phyloP scores from a whole-genome alignment of 2,797 vertebrate genomes.

The Spatula versicolor region DNA sequence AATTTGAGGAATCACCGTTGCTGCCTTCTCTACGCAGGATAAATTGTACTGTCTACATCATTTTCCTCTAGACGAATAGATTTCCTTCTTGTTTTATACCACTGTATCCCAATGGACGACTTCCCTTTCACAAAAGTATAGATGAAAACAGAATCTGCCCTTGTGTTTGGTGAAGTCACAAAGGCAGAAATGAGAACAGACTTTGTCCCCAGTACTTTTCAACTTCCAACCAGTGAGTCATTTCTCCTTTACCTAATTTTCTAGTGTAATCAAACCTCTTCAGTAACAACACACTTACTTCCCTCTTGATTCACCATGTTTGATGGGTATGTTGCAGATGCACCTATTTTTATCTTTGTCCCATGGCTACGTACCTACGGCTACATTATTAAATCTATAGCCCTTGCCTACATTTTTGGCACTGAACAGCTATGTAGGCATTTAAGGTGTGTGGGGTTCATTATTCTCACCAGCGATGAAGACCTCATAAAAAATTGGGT shows the following conservation, averaged over 20 bases:
- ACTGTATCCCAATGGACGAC: not conserved
- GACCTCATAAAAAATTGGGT: not conserved
- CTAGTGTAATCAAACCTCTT: not conserved
- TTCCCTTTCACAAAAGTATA: not conserved
- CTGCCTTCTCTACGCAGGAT: not conserved
- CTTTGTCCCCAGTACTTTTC: not conserved
- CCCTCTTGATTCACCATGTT: not conserved
- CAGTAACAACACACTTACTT: not conserved
- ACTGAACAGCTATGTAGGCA: not conserved
- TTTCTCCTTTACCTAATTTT: not conserved
- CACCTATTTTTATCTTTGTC: not conserved
- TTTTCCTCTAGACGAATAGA: not conserved
- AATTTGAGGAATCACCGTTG: not conserved
- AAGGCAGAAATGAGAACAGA: not conserved
- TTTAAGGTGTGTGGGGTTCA: not conserved
- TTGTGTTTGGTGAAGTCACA: not conserved
- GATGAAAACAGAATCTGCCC: not conserved
- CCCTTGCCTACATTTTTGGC: not conserved
- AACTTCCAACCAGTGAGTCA: not conserved
- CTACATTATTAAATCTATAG: not conserved
- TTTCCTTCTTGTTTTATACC: not conserved
- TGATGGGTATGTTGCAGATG: not conserved
- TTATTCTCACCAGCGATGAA: not conserved
- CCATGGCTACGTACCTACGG: not conserved
- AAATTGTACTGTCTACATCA: not conserved